A percentile compares a stretch with the other conserved stretches of the same genome.
Evolutionary conservation across 2,113 vertebrate genomes (phyloP).

Genomic region (Todiramphus saurophagus): DNA sequence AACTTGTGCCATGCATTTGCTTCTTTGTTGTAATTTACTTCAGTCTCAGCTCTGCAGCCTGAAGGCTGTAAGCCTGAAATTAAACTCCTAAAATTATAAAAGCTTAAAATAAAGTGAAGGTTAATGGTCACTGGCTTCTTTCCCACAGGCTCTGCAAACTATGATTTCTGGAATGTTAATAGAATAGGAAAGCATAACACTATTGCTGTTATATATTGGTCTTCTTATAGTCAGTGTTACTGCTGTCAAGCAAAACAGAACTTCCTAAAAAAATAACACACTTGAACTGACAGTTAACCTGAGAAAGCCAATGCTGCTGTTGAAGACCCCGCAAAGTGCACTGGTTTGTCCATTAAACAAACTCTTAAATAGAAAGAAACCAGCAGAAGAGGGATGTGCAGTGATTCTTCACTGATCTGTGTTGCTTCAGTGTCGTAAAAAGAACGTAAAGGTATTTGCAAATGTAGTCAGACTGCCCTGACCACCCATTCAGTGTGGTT

Average conservation of each 20-base stretch:
- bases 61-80: not conserved
- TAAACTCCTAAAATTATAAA: not conserved
- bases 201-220: not conserved
- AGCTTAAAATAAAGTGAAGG: not conserved
- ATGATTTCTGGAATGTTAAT: not conserved
- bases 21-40: not conserved
- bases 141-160: not conserved
- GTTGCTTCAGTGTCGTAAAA: not conserved
- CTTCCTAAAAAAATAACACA: not conserved
- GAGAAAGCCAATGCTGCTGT: not conserved
- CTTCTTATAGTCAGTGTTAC: not conserved
- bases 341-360: not conserved
- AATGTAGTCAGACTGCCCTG: not conserved
- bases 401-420: not conserved
- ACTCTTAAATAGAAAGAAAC: not conserved
- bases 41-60: not conserved
- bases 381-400: not conserved
- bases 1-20: not conserved
- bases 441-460: not conserved
- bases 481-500: not conserved
- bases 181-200: not conserved
- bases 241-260: not conserved
- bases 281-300: not conserved
- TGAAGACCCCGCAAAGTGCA: not conserved
- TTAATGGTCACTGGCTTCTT: constrained; percentile 12